Conservation (phyloP, 1,140 invertebrate species). For the Macrobrachium nipponense region DNA sequence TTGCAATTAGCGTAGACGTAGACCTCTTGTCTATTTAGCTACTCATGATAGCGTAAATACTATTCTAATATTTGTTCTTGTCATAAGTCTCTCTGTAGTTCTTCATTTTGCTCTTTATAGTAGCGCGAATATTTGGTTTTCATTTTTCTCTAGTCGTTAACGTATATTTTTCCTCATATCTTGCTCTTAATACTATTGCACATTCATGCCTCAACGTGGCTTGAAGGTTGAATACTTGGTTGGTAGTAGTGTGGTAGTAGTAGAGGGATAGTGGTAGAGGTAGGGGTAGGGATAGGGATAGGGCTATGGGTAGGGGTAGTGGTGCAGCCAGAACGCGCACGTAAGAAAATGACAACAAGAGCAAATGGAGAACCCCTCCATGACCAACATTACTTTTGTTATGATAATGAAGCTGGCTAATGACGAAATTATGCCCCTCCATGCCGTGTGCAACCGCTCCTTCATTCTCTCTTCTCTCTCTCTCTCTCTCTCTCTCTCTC, state of each 20-base stretch:
- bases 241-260: not conserved
- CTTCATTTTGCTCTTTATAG: too few species aligned
- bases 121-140: too few species aligned
- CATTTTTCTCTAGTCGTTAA: too few species aligned
- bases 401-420: constrained; percentile 46
- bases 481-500: constrained; percentile 28
- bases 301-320: not conserved
- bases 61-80: too few species aligned
- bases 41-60: too few species aligned
- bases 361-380: constrained; percentile 20
- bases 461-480: constrained; percentile 18
- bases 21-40: too few species aligned
- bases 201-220: not conserved
- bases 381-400: constrained; percentile 51
- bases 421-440: constrained; percentile 49
- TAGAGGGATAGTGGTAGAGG: not conserved
- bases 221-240: not conserved
- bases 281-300: too few species aligned
- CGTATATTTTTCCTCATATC: too few species aligned
- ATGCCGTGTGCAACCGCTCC: too few species aligned
- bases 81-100: too few species aligned
- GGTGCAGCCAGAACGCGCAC: constrained; percentile 27
- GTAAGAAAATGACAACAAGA: constrained; percentile 32
- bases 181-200: not conserved
- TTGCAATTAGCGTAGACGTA: too few species aligned